phyloP scores from a whole-genome alignment of 2,888 invertebrate species.

The Microctonus aethiopoides region DNA sequence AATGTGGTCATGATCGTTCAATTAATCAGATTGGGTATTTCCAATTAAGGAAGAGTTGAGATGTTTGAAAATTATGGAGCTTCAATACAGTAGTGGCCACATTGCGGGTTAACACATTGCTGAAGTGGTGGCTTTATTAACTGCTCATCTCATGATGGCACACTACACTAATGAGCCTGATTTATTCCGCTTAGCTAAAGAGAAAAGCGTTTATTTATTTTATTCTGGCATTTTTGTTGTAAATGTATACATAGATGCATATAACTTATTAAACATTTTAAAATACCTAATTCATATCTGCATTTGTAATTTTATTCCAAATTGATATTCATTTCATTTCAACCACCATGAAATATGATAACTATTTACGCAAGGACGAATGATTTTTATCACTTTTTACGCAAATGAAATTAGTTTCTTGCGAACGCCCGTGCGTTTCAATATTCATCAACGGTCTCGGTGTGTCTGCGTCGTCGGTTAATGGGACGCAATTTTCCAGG shows the following conservation, averaged over 20 bases:
- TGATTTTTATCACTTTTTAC: background rate
- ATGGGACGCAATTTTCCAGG: conserved; percentile 32
- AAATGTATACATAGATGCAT: too few species aligned
- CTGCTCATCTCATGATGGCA: background rate
- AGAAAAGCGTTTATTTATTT: too few species aligned
- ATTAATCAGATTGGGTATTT: background rate
- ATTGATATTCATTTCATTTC: background rate
- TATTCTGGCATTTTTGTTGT: too few species aligned
- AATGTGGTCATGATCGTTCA: background rate
- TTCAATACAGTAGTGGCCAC: conserved; percentile 57
- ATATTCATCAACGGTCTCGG: conserved; percentile 37
- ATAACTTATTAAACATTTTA: too few species aligned
- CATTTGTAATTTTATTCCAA: too few species aligned
- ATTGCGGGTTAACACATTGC: conserved; percentile 44
- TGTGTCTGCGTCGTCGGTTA: conserved; percentile 22
- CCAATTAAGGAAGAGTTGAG: conserved; percentile 15
- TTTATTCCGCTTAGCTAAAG: too few species aligned
- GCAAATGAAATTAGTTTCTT: background rate
- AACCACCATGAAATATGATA: background rate
- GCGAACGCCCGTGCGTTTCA: conserved; percentile 35
- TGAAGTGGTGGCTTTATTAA: conserved; percentile 18
- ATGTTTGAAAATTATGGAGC: conserved; percentile 50
- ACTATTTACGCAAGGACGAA: background rate
- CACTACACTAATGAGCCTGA: background rate
- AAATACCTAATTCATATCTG: too few species aligned